Base-by-base conservation (phyloP, 2,113 vertebrate genomes). In the Rhipidura dahli region DNA sequence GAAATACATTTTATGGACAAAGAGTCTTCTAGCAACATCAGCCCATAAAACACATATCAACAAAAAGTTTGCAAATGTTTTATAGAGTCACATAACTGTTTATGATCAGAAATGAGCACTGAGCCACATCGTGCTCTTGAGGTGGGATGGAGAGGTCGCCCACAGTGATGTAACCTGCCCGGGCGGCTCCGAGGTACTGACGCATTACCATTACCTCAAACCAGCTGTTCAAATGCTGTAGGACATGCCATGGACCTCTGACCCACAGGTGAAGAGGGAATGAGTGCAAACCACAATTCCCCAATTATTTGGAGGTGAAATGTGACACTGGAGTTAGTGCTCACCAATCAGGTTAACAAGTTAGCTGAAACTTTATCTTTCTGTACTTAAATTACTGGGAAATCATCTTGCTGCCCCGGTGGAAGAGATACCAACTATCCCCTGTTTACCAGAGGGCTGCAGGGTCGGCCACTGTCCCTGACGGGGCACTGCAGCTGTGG, bases 351-450 rank as follows among this genome's bases (percentile, higher is more conserved):
- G 93, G 90, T 88, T 94, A 96, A 96, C 95, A 96, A 93, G 91
- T 96, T 95, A 94, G 87, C 95, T 86, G 91, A 97, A 96, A 96
- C 91, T 85, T 91, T 95, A 95, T 96, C 93, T 96, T 95, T 87
- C 93, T 85, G 93, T 84, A 94, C 89, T 95, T 94, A 89, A 89
- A 94, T 94, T 93, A 93, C 94, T 93, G 87, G 91, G 91, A 93
- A 96, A 95, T 69, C 80, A 27, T 92, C 87, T 80, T 1, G 30
- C 65, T 51, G 82, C 89, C 71, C 78, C 1, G 78, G 84, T 28
- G 5, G 87, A 70, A 27, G 81, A 49, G 94, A 87, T 92, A 78
- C 3, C 14, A 2, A 10, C 2, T 22, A 2, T 8, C 14, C 57
- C 31, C 10, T 18, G 57, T 35, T 71, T 54, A 2, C 51, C 66